phyloP scores from a whole-genome alignment of 2,797 vertebrate genomes.

The Sebastes iracundus region DNA sequence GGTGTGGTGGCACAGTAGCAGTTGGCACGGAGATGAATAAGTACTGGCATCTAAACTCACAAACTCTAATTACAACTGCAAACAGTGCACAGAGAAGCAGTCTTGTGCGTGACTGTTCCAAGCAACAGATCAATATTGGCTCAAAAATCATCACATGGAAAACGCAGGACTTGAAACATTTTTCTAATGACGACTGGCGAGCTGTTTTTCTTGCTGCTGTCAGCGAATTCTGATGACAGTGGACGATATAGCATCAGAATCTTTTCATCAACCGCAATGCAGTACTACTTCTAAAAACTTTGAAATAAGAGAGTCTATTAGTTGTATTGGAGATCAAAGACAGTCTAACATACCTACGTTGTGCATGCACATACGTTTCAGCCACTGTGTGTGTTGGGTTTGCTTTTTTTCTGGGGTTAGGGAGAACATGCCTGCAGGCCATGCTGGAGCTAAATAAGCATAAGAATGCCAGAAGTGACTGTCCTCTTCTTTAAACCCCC shows the following conservation, averaged over 20 bases:
- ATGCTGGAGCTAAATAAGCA: slow-evolving; percentile 61
- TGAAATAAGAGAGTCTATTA: background rate
- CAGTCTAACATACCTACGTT: background rate
- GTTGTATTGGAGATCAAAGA: background rate
- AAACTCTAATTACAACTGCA: slow-evolving; percentile 18
- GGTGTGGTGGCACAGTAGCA: background rate
- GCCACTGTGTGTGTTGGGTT: background rate
- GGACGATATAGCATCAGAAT: background rate
- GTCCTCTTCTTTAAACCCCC: slow-evolving; percentile 57
- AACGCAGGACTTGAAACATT: slow-evolving; percentile 9
- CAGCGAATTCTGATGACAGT: background rate
- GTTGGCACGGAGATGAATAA: slow-evolving; percentile 9
- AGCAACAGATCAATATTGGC: slow-evolving; percentile 22
- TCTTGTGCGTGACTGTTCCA: background rate
- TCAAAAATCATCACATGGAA: slow-evolving; percentile 16
- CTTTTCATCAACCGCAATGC: slow-evolving; percentile 9
- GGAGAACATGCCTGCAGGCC: slow-evolving; percentile 56
- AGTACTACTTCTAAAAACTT: background rate
- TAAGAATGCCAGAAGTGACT: slow-evolving; percentile 70
- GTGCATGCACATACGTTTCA: background rate
- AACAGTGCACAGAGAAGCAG: background rate
- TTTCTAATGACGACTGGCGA: background rate
- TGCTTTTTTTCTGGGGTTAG: slow-evolving; percentile 23
- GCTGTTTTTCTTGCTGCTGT: slow-evolving; percentile 6
- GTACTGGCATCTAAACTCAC: background rate